phyloP scores from a whole-genome alignment of 2,888 invertebrate species.

The Caenorhabditis virilis region DNA sequence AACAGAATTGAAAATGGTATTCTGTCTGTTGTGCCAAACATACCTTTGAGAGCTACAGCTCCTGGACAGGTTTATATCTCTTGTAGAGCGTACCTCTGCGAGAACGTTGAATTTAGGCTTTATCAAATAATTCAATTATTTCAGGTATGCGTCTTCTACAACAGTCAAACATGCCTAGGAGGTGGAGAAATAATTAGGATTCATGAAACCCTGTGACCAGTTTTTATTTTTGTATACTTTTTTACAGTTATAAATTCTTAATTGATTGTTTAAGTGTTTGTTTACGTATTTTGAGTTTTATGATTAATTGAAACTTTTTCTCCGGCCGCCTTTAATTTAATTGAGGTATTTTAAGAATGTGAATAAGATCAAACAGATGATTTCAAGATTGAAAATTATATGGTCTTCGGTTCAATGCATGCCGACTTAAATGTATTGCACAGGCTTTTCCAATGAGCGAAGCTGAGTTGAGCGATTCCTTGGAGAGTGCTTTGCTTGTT shows the following conservation, averaged over 20 bases:
- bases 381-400: neutral
- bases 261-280: no score
- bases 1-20: conserved; percentile 2
- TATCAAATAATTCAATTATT: no score
- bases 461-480: conserved; percentile 16
- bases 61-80: conserved; percentile 64
- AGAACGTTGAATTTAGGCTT: no score
- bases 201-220: conserved; percentile 14
- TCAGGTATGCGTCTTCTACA: conserved; percentile 75
- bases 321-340: no score
- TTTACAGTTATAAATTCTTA: no score
- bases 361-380: neutral
- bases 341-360: no score
- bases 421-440: conserved; percentile 8
- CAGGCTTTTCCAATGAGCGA: conserved; percentile 19
- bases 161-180: conserved; percentile 55
- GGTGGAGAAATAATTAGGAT: conserved; percentile 54
- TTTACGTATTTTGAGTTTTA: no score
- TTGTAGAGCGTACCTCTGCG: no score
- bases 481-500: neutral
- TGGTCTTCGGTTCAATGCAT: conserved; percentile 9
- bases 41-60: conserved; percentile 60
- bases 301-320: no score
- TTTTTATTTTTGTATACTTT: neutral
- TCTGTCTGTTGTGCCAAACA: conserved; percentile 35